Base-by-base conservation (phyloP, 2,888 invertebrate genomes). In the Chrysotoxum bicinctum region DNA sequence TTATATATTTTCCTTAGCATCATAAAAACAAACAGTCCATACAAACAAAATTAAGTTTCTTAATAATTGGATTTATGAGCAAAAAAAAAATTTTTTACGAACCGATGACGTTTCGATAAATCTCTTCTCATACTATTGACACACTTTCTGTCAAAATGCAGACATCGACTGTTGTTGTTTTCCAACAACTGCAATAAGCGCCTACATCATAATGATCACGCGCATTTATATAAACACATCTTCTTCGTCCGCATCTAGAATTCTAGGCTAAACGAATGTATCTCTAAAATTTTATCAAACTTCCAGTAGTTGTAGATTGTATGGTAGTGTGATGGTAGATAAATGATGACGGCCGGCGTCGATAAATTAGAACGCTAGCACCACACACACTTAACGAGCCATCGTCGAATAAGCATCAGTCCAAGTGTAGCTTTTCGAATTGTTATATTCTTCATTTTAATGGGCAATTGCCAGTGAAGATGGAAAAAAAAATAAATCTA, bases 191-290 rank as follows among this genome's bases (percentile, higher is more conserved):
- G 23, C 66, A 66, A 21, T 45, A 2, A 30, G 26, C 81, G 48
- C 56, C 64, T 64, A 56, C 79, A 68, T 58, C 9, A 64, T 45
- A 14, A 64, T 79, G 35, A 73, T 73, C 68, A 74, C 54, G 60
- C 52, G 62, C 62, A 43, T 60, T 64, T 52, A 19, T 32, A 21
- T 45, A 75, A 48, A 62, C 75, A 56, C 19, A n/a, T 37, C 14
- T 56, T 32, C 35, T 58, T 37, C 35, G 9, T 37, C 37, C 58
- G 77, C 35, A 82, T 82, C 60, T 32, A 58, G 58, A 58, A 58
- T 58, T 58, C 35, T 83, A 83, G 77, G 82, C 82, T 82, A 77
- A 30, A 69, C 79, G 60, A 68, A 68, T 54, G 70, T 77, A 70
- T 79, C 66, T 64, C 16, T 66, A 56, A 77, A 68, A 62, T 23